Base-by-base conservation (phyloP, 2,113 vertebrate genomes). In the Piliocolobus tephrosceles region DNA sequence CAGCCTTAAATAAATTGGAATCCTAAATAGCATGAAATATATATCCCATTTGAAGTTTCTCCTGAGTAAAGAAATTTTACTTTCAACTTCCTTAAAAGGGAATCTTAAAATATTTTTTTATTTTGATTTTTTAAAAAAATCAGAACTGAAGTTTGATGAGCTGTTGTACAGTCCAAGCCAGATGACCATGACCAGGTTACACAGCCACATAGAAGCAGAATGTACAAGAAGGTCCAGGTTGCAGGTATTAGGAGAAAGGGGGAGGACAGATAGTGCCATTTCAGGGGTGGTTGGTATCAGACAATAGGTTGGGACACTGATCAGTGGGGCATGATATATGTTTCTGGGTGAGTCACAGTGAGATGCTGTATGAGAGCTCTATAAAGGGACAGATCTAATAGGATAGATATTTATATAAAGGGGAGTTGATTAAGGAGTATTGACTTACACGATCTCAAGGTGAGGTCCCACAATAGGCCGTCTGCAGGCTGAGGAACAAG, bases 1-100 rank as follows among this genome's bases (percentile, higher is more conserved):
- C 12, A 95, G n/a, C 43, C 32, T 91, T 95, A 89, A 95, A 84
- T 91, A 95, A 90, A 89, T 79, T 43, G 18, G 18, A 91, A 35
- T 93, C 32, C 50, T 91, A 94, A 96, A 93, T n/a, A 93, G 38
- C 45, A 79, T 58, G 22, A 58, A 85, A 82, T 79, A 11, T 58
- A 81, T 91, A 94, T 64, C 16, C 18, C 13, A 80, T 57, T 94
- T 75, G 88, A 85, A 38, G 22, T 64, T 86, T 96, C 57, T 73
- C 43, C 16, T 78, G 18, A 92, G 40, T 50, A 72, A 16, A 66
- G 35, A 97, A 76, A 66, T 87, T 3, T 89, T 88, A 25, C n/a
- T 75, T 30, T 68, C 76, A 72, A 27, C 83, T 45, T 25, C 12
- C 6, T 5, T 91, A 66, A 95, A 86, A 85, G 8, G 12, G 70